Evolutionary conservation across 2,888 invertebrate species (phyloP).

Genomic region (Lydus trimaculatus): DNA sequence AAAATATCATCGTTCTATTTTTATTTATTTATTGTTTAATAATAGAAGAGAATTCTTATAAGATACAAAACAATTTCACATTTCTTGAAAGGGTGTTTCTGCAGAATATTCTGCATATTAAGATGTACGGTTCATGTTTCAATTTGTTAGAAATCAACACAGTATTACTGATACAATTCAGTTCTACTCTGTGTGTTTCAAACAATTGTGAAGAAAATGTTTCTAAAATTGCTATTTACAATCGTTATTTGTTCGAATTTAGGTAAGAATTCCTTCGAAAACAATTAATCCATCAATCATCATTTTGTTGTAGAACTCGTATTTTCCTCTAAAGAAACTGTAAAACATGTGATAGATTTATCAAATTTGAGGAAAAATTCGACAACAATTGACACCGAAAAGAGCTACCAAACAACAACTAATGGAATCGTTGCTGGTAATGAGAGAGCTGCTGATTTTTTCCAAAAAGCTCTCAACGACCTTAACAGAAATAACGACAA

Average conservation of each 20-base stretch:
- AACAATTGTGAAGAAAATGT: neutral
- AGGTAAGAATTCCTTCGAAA: neutral
- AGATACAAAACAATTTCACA: neutral
- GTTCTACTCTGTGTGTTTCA: neutral
- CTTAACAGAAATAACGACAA: constrained; percentile 9
- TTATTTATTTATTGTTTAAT: neutral
- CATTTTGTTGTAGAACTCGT: too few species aligned
- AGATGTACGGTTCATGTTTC: neutral
- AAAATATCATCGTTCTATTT: too few species aligned
- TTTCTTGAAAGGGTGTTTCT: neutral
- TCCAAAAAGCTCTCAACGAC: neutral
- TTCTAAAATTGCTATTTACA: neutral
- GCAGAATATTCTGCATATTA: neutral
- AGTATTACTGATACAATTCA: neutral
- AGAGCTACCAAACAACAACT: neutral
- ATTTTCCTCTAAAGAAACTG: too few species aligned
- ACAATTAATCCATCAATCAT: neutral
- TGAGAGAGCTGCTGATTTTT: neutral
- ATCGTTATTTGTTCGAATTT: neutral
- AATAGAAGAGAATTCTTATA: neutral
- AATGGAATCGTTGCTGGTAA: neutral
- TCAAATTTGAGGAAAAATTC: too few species aligned
- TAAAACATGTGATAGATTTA: too few species aligned
- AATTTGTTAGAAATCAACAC: neutral
- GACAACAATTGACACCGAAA: too few species aligned